Conservation (phyloP, 1,140 invertebrate genomes). For the Sinonovacula constricta region DNA sequence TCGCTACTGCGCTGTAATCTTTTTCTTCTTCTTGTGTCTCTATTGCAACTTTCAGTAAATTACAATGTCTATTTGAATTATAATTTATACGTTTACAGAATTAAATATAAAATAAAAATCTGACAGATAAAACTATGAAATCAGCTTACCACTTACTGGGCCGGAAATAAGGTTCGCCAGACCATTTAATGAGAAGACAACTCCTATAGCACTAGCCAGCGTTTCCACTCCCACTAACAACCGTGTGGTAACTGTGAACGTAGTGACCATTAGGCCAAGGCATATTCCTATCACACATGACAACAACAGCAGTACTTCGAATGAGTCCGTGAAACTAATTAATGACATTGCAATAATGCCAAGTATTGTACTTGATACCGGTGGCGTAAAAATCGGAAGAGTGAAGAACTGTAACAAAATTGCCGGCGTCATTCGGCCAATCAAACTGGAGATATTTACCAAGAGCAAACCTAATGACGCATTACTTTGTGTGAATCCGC, state of each 20-base stretch:
- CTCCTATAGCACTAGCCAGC: not conserved
- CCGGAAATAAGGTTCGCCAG: not conserved
- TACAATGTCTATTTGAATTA: too few relatives aligned
- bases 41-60: too few relatives aligned
- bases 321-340: not conserved
- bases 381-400: not conserved
- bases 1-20: too few relatives aligned
- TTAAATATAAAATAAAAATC: too few relatives aligned
- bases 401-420: not conserved
- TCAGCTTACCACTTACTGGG: constrained; percentile 10
- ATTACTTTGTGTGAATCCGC: not conserved
- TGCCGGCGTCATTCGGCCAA: constrained; percentile 6
- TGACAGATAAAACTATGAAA: too few relatives aligned
- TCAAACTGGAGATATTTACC: not conserved
- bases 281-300: not conserved
- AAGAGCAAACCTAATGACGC: not conserved
- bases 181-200: not conserved
- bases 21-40: too few relatives aligned
- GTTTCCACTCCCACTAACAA: not conserved
- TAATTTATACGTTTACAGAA: too few relatives aligned
- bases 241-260: not conserved
- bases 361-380: not conserved
- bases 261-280: not conserved
- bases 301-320: not conserved
- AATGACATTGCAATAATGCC: not conserved